Evolutionary conservation across 2,797 vertebrate species (phyloP).

Genomic region (Notolepis coatsorum): DNA sequence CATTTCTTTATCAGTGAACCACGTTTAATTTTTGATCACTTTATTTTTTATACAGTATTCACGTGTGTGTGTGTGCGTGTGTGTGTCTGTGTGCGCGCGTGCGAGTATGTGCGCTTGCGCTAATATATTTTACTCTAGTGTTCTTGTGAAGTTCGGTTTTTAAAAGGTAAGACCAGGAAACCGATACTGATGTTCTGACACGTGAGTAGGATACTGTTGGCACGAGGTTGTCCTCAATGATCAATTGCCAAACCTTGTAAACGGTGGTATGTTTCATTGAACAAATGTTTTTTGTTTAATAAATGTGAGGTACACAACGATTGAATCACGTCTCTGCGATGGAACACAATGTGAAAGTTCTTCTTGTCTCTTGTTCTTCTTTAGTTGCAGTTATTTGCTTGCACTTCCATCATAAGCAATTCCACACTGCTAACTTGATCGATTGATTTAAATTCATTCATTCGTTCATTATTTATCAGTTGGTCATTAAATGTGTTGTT

Average conservation of each 20-base stretch:
- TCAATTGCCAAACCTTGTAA: constrained; percentile 72
- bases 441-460: too few species aligned
- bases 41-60: constrained; percentile 75
- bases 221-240: constrained; percentile 60
- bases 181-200: constrained; percentile 91
- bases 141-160: constrained; percentile 97
- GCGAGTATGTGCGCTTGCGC: constrained; percentile 26
- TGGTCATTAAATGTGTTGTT: too few species aligned
- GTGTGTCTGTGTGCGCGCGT: constrained; percentile 23
- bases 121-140: constrained; percentile 82
- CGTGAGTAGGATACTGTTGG: constrained; percentile 62
- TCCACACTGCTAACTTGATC: too few species aligned
- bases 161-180: constrained; percentile 95
- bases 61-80: constrained; percentile 1
- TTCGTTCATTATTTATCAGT: too few species aligned
- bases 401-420: too few species aligned
- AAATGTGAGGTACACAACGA: constrained; percentile 68
- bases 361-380: neutral
- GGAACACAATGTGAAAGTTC: neutral
- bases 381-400: too few species aligned
- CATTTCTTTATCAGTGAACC: constrained; percentile 20
- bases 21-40: constrained; percentile 63
- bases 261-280: constrained; percentile 76
- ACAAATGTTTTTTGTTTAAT: constrained; percentile 76
- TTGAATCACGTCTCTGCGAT: constrained; percentile 20